A percentile compares a stretch with the other conserved stretches of the same genome.
Evolutionary conservation across 2,113 vertebrate genomes (phyloP).

Genomic region (Pantherophis guttatus): DNA sequence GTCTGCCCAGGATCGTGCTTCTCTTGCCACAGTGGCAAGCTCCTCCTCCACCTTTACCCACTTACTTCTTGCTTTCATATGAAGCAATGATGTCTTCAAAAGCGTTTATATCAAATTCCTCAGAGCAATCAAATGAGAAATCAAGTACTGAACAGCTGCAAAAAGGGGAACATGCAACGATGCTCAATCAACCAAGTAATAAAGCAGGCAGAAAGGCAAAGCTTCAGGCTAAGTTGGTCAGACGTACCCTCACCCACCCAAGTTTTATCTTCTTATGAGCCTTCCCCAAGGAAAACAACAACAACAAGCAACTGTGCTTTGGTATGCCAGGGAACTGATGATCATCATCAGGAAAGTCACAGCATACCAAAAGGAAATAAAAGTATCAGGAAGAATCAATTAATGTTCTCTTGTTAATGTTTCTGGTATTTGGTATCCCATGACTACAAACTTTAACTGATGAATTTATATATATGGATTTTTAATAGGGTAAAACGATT

Average conservation of each 20-base stretch:
- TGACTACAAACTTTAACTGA: not conserved
- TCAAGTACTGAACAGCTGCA: constrained; percentile 95
- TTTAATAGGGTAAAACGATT: not conserved
- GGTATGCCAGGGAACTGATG: not conserved
- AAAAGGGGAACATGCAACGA: constrained; percentile 68
- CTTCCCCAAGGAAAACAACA: not conserved
- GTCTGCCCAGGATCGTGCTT: constrained; percentile 56
- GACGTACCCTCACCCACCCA: not conserved
- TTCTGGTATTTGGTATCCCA: not conserved
- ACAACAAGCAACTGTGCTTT: not conserved
- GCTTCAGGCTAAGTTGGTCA: not conserved
- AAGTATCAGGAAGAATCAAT: not conserved
- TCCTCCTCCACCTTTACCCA: constrained; percentile 53
- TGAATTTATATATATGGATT: not conserved
- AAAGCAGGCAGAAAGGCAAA: not conserved
- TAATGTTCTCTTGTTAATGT: not conserved
- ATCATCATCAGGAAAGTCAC: not conserved
- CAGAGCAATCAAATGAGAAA: constrained; percentile 98
- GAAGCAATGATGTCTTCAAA: constrained; percentile 99
- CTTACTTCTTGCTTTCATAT: constrained; percentile 98
- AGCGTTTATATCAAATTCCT: constrained; percentile 93
- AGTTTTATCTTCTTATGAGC: not conserved
- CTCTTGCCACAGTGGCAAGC: constrained; percentile 54
- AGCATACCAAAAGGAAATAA: not conserved
- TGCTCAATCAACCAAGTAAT: constrained; percentile 35